phyloP scores from a whole-genome alignment of 2,888 invertebrate genomes.

The Drosophila paranaensis region DNA sequence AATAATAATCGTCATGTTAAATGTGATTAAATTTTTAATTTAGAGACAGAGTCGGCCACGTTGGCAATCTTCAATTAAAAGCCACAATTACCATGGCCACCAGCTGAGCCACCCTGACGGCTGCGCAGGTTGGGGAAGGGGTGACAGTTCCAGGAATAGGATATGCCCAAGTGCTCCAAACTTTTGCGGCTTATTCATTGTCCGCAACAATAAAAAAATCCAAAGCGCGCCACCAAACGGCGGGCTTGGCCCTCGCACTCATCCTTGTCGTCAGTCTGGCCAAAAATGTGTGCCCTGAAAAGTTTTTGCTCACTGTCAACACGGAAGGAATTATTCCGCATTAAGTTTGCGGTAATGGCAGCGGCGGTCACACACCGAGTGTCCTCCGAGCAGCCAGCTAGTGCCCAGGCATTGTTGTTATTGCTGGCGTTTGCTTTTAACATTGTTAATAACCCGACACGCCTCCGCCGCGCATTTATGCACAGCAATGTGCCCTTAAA shows the following conservation, averaged over 20 bases:
- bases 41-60: constrained; percentile 56
- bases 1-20: constrained; percentile 70
- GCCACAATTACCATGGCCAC: constrained; percentile 70
- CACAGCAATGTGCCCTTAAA: constrained; percentile 78
- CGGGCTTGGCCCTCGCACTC: constrained; percentile 7
- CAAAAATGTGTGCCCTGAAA: constrained; percentile 68
- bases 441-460: constrained; percentile 78
- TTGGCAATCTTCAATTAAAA: constrained; percentile 77
- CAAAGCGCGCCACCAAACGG: constrained; percentile 30
- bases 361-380: constrained; percentile 65
- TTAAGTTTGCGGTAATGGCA: constrained; percentile 81
- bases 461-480: constrained; percentile 71
- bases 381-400: constrained; percentile 24
- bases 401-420: constrained; percentile 32
- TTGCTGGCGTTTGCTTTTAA: constrained; percentile 69
- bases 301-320: constrained; percentile 80
- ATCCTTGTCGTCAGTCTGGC: constrained; percentile 26
- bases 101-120: constrained; percentile 46
- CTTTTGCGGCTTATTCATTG: constrained; percentile 78
- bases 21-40: constrained; percentile 81
- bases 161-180: constrained; percentile 77
- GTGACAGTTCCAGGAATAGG: constrained; percentile 65
- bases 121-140: neutral
- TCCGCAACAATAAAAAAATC: constrained; percentile 68
- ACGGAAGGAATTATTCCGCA: constrained; percentile 82